Evolutionary conservation across 2,888 invertebrate genomes (phyloP), one percentile per base, ranked within the genome.

Genomic region (Spialia ferax): DNA sequence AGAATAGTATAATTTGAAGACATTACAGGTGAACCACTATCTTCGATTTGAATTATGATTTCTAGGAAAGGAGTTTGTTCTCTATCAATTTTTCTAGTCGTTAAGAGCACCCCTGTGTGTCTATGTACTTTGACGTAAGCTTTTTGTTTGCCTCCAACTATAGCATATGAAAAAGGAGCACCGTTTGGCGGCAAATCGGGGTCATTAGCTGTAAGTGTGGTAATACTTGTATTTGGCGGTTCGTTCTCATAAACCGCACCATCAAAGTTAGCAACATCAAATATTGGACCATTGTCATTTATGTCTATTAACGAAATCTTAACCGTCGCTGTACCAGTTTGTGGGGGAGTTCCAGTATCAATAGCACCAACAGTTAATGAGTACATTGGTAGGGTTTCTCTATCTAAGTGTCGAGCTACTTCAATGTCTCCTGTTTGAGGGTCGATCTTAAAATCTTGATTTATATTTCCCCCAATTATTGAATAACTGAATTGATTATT

Each of bases 401-500:
- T 94, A 79, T 99, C 99, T 68, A 99, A 88, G 23, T 92, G 86
- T 8, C 95, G 94, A 0, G 96, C 95, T 0, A 97, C 97, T 88
- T 97, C 97, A 61, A 99, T 96, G 77, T 97, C 96, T 0, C 98
- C 98, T 20, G 95, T 95, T 81, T 97, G 97, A 0, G 97, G 97
- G 90, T 98, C 98, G 26, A 98, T 96, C 84, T 97, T 97, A 82
- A 98, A 98, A 10, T 96, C 95, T 85, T 97, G 97, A 63, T 97
- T 97, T 0, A 94, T 88, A 79, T 98, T 98, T 1, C 98, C 98
- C 52, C 96, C 96, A 62, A 98, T 96, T 54, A 98, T 97, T 0
- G 98, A 97, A 80, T 97, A 98, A 68, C 97, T 97, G 77, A 98
- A 98, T 80, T 98, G 98, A 85, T 98, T 98, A 81, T 98, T 98